Percentiles rank a stretch among this genome's conserved stretches.
phyloP scores from a whole-genome alignment of 2,797 vertebrate genomes.

The Epinephelus coioides region DNA sequence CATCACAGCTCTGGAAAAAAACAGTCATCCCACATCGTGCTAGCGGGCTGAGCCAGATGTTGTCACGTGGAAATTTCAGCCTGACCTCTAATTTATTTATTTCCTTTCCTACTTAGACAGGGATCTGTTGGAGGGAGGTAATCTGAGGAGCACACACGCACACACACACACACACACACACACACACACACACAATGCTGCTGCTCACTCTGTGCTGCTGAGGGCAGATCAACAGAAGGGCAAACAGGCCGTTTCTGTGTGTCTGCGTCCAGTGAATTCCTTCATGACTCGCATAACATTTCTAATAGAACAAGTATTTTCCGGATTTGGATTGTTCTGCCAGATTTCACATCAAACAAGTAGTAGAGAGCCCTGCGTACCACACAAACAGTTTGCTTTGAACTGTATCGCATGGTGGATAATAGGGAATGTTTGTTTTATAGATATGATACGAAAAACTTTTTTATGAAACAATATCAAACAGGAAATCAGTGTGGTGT shows the following conservation, averaged over 20 bases:
- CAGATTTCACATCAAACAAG: constrained; percentile 45
- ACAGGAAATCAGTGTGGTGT: not conserved
- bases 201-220: constrained; percentile 30
- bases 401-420: not conserved
- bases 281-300: not conserved
- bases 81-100: constrained; percentile 81
- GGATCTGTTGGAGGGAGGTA: constrained; percentile 66
- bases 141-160: constrained; percentile 53
- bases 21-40: constrained; percentile 16
- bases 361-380: not conserved
- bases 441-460: not conserved
- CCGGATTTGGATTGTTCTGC: constrained; percentile 34
- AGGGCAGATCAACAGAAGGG: constrained; percentile 15
- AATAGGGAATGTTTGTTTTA: constrained; percentile 3
- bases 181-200: constrained; percentile 34
- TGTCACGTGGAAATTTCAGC: constrained; percentile 63
- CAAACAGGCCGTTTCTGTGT: constrained; percentile 27
- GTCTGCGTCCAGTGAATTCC: constrained; percentile 15
- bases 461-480: constrained; percentile 20
- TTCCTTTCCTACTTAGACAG: constrained; percentile 64
- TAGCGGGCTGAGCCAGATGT: constrained; percentile 61
- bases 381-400: not conserved
- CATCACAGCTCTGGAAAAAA: constrained; percentile 23
- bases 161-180: constrained; percentile 13
- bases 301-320: constrained; percentile 26